Base-by-base conservation (phyloP, 2,797 vertebrate genomes). In the Enteromius paludinosus region DNA sequence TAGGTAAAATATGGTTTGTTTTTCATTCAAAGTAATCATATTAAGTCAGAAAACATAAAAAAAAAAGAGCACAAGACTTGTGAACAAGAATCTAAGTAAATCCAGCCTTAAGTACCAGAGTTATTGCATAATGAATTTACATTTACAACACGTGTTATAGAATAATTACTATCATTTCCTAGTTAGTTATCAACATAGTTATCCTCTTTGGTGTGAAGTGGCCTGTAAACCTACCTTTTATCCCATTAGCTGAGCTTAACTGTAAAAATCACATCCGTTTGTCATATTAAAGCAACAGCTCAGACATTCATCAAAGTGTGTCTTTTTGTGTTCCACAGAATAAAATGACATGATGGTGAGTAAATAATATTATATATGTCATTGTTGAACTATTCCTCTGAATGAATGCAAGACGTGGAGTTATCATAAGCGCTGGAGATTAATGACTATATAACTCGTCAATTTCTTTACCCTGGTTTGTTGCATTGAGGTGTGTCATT, bases 261-360 rank as follows among this genome's bases (percentile, higher is more conserved):
- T 25, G 38, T 23, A 69, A 69, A 66, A 43, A 38, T 6, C 10
- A 15, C 10, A 6, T 68, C 5, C 1, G 35, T 43, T 43, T 38
- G 38, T 62, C 25, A 30, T 17, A 17, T 15, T 0, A 25, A 45
- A 69, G 14, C 38, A 38, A 11, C 41, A 14, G 35, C 38, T 69
- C 20, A 62, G 61, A 62, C 9, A 20, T 62, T 43, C 52, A 59
- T 41, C 56, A 76, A 76, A 76, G 56, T 30, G 38, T 30, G 23
- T 61, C 45, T 12, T 38, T 54, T 73, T 38, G 71, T 56, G 62
- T 38, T 66, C 1, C 20, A 25, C 62, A 38, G 20, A 43, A 47
- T 30, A 33, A 80, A 59, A 47, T 71, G 68, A 71, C 35, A 80
- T 28, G 47, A 30, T 43, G 59, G 78, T 23, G 38, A 35, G 78